A percentile compares a stretch with the other conserved stretches of the same genome.
Conservation (phyloP, 1,140 invertebrate species). For the Contarinia nasturtii region DNA sequence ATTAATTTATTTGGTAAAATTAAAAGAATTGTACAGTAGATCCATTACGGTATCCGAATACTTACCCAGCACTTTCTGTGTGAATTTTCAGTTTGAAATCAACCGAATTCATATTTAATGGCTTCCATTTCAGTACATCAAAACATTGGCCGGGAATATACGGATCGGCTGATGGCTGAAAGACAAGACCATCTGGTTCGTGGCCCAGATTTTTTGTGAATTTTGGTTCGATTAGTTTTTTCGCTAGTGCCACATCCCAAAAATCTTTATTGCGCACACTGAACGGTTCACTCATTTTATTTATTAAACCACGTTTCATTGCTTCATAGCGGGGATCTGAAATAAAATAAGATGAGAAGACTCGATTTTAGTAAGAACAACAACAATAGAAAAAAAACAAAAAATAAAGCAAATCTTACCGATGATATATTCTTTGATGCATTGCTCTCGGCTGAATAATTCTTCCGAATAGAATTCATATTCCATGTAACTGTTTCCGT, state of each 20-base stretch:
- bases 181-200: conserved; percentile 95
- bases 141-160: conserved; percentile 67
- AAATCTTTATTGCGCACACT: conserved; percentile 76
- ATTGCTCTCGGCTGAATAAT: conserved; percentile 36
- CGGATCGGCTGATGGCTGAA: conserved; percentile 76
- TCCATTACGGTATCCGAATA: too few species aligned
- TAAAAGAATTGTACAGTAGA: conserved; percentile 3
- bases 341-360: too few species aligned
- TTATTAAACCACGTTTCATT: conserved; percentile 54
- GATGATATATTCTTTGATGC: conserved; percentile 54
- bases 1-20: neutral
- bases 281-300: conserved; percentile 65
- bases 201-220: conserved; percentile 73
- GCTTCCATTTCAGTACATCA: conserved; percentile 97
- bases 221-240: conserved; percentile 59
- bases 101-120: conserved; percentile 77
- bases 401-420: conserved; percentile 20
- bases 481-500: too few species aligned
- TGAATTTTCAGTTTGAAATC: conserved; percentile 84
- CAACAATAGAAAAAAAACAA: too few species aligned
- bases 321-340: conserved; percentile 45
- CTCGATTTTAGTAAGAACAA: conserved; percentile 4
- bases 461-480: conserved; percentile 39
- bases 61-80: conserved; percentile 48
- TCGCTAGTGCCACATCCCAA: conserved; percentile 54